Evolutionary conservation across 2,888 invertebrate species (phyloP), one percentile per base, ranked within the genome.

Genomic region (Mycalesis mineus): DNA sequence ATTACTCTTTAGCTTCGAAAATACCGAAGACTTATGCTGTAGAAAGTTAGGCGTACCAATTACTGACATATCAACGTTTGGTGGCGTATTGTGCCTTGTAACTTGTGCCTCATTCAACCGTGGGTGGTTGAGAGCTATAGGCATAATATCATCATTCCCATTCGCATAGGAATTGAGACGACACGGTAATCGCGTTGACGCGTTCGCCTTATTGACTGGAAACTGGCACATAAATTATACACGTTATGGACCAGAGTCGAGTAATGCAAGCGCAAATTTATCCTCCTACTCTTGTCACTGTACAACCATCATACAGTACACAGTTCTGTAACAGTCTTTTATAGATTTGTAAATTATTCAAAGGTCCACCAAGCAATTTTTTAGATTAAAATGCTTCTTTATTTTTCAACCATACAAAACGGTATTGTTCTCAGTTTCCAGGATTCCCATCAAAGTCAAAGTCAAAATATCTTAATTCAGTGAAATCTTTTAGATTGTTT

Each of bases 121-220:
- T 81, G 82, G 83, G 82, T 78, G 81, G 83, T 69, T 69, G 75
- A 67, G 67, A 66, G 59, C 65, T 57, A 68, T 69, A 66, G 65
- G 72, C 76, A 79, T 81, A 80, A 74, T 73, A 74, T 73, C 70
- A 69, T 68, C 71, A 66, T 69, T 65, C 60, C 68, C 68, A 75
- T 80, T 74, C 76, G 77, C 75, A 79, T 79, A 74, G 72, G 72
- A 75, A 78, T 77, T 73, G 75, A 78, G 78, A 76, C 69, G 71
- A 61, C 57, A 58, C 58, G 53, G 63, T 66, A 64, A 69, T 64
- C 64, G 63, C 60, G 53, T 61, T 64, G 66, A 68, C 62, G 68
- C 68, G 66, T 65, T 63, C 57, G 61, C 58, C 64, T 66, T 66
- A 63, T 63, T 56, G 64, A 57, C 54, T 56, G 39, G 58, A 60